phyloP scores from a whole-genome alignment of 2,888 invertebrate species.

The Pheosia tremula region DNA sequence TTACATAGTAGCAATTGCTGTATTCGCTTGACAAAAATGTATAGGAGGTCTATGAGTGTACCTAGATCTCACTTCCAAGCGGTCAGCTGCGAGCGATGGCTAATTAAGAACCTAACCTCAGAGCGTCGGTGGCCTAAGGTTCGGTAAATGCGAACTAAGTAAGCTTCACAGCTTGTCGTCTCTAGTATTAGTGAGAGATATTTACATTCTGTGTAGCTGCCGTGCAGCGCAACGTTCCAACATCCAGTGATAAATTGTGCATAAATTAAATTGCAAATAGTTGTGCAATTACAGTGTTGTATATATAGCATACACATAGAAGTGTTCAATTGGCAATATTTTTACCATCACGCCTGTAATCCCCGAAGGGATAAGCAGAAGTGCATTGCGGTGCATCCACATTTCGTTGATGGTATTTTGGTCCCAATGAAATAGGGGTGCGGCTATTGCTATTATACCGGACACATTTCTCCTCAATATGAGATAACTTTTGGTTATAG shows the following conservation, averaged over 20 bases:
- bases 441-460: too few relatives aligned
- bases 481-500: too few relatives aligned
- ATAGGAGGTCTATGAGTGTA: conserved; percentile 20
- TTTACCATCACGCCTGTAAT: background rate
- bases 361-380: background rate
- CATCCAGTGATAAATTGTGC: conserved; percentile 56
- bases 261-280: conserved; percentile 68
- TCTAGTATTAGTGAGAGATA: conserved; percentile 54
- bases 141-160: conserved; percentile 73
- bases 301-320: conserved; percentile 38
- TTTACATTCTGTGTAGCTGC: conserved; percentile 45
- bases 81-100: conserved; percentile 78
- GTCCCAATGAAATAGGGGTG: too few relatives aligned
- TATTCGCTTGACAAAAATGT: conserved; percentile 23
- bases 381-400: too few relatives aligned
- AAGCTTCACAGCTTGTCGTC: conserved; percentile 67
- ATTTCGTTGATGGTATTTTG: too few relatives aligned
- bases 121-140: conserved; percentile 64
- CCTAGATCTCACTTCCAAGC: conserved; percentile 68
- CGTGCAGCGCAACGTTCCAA: conserved; percentile 42
- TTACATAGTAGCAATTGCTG: conserved; percentile 27
- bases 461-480: too few relatives aligned
- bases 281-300: conserved; percentile 54
- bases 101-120: conserved; percentile 81
- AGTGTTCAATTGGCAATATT: conserved; percentile 3